Conservation (phyloP, 2,888 invertebrate genomes). For the Dolichopus griseipennis region DNA sequence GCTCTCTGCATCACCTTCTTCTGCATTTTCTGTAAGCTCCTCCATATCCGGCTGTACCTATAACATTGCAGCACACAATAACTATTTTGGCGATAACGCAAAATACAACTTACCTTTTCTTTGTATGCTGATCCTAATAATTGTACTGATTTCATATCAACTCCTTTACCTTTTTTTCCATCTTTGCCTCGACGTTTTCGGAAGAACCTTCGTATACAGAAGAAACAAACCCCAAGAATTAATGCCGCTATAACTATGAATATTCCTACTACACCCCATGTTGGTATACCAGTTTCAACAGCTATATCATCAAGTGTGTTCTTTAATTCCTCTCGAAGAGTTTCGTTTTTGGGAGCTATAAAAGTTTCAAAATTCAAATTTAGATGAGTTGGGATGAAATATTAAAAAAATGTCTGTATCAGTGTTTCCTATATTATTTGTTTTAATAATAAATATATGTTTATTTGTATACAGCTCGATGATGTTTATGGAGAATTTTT, state of each 20-base stretch:
- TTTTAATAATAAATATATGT: no score
- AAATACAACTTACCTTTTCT: slow-evolving; percentile 75
- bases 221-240: slow-evolving; percentile 78
- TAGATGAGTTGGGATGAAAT: no score
- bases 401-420: no score
- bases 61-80: slow-evolving; percentile 44
- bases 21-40: slow-evolving; percentile 86
- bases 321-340: slow-evolving; percentile 34
- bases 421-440: no score
- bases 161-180: slow-evolving; percentile 91
- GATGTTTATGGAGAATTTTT: no score
- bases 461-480: no score
- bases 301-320: slow-evolving; percentile 48
- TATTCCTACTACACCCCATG: slow-evolving; percentile 78
- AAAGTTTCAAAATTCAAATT: neutral
- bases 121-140: slow-evolving; percentile 93
- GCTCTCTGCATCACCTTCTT: slow-evolving; percentile 81
- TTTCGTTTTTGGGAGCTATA: neutral
- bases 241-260: slow-evolving; percentile 70
- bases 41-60: slow-evolving; percentile 95
- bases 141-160: slow-evolving; percentile 94
- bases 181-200: slow-evolving; percentile 88
- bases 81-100: slow-evolving; percentile 40
- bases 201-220: slow-evolving; percentile 86
- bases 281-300: slow-evolving; percentile 66